Percentiles rank a stretch among this genome's conserved stretches.
Evolutionary conservation across 2,113 vertebrate species (phyloP).

Genomic region (Triplophysa rosa): DNA sequence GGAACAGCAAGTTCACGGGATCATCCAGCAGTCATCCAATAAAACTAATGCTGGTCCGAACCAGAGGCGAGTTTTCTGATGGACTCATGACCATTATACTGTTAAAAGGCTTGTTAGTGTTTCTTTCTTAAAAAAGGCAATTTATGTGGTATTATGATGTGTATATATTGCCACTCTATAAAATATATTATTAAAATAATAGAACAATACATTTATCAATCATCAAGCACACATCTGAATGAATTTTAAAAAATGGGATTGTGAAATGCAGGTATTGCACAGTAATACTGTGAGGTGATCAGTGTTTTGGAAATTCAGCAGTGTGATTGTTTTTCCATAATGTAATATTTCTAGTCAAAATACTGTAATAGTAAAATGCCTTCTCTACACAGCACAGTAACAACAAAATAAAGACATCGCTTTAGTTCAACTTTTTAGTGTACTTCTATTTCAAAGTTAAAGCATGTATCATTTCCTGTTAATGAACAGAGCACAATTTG

Average conservation of each 20-base stretch:
- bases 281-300: not conserved
- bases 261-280: not conserved
- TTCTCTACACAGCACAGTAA: not conserved
- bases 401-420: too few relatives aligned
- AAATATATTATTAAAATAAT: not conserved
- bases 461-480: too few relatives aligned
- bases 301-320: not conserved
- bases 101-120: not conserved
- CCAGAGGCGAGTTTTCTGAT: constrained; percentile 11
- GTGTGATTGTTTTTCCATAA: not conserved
- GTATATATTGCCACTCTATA: too few relatives aligned
- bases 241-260: not conserved
- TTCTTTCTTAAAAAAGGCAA: not conserved
- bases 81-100: not conserved
- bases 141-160: too few relatives aligned
- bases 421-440: too few relatives aligned
- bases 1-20: constrained; percentile 64
- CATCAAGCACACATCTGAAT: not conserved
- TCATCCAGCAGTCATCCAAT: constrained; percentile 38
- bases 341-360: constrained; percentile 1
- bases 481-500: too few relatives aligned
- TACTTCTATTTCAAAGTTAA: too few relatives aligned
- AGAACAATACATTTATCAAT: not conserved
- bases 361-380: not conserved
- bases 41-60: not conserved